Conservation (phyloP, 2,113 vertebrate genomes). For the Antechinus stuartii region DNA sequence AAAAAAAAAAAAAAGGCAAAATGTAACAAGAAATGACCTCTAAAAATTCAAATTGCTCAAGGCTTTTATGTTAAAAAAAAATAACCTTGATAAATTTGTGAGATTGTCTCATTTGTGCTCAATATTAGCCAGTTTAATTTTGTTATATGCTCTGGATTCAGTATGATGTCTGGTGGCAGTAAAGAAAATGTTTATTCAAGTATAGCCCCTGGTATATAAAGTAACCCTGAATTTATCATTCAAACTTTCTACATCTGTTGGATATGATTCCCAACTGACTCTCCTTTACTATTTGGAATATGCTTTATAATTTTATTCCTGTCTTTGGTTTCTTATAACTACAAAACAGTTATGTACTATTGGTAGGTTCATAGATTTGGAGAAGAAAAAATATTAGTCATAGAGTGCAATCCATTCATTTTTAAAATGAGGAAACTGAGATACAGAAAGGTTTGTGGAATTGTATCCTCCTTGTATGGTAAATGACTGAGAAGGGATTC, state of each 20-base stretch:
- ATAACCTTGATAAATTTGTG: constrained; percentile 8
- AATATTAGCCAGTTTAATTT: not conserved
- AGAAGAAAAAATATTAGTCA: not conserved
- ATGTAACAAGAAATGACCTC: constrained; percentile 35
- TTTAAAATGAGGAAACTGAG: not conserved
- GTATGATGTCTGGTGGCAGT: not conserved
- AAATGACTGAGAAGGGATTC: not conserved
- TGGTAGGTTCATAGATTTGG: no score
- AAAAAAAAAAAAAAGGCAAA: constrained; percentile 46
- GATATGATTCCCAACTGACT: not conserved
- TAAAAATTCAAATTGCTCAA: constrained; percentile 14
- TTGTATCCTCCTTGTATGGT: not conserved
- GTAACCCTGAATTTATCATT: not conserved
- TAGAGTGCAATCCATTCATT: not conserved
- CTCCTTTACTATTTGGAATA: not conserved
- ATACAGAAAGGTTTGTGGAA: not conserved
- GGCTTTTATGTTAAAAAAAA: constrained; percentile 34
- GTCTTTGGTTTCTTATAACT: no score
- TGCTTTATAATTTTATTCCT: not conserved
- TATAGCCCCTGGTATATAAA: not conserved
- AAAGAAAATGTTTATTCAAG: not conserved
- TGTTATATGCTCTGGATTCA: not conserved
- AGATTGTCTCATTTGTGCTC: constrained; percentile 48
- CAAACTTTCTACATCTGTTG: not conserved
- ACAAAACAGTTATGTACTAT: no score